Percentiles rank a stretch among this genome's conserved stretches.
These are phyloP conservation scores for Silurus glanis DNA, from an alignment of 2,113 vertebrate genomes.

Conservation along the genomic window DNA sequence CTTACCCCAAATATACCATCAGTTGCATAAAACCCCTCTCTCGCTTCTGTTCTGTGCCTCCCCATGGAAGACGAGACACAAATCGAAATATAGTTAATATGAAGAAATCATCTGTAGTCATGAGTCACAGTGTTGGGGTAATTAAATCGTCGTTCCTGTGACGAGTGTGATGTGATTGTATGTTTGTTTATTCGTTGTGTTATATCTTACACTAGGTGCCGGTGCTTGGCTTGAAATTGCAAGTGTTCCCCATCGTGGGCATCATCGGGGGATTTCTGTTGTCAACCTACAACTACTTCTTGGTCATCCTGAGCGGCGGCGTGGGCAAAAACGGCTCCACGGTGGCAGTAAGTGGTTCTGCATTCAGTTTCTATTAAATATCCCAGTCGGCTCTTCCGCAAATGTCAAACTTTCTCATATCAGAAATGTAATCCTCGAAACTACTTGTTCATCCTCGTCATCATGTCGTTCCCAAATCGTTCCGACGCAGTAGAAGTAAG, in stretches of 20 bases:
- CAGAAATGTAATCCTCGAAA: too few species aligned
- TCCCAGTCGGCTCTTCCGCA: too few species aligned
- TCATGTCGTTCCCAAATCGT: too few species aligned
- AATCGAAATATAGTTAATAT: conserved; percentile 69
- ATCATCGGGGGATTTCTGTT: conserved; percentile 83
- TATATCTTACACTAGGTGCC: conserved; percentile 74
- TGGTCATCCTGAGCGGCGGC: conserved; percentile 90
- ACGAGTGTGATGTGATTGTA: not conserved
- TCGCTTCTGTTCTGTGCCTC: conserved; percentile 74
- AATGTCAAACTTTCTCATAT: too few species aligned
- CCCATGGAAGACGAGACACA: conserved; percentile 68
- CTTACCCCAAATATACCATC: conserved; percentile 23
- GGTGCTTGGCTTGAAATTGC: conserved; percentile 79
- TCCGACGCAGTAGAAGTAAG: too few species aligned
- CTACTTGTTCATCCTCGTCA: too few species aligned
- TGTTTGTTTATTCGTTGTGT: not conserved
- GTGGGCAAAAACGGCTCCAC: conserved; percentile 97
- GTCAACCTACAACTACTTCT: conserved; percentile 92
- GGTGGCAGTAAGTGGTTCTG: conserved; percentile 83
- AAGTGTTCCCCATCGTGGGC: conserved; percentile 81
- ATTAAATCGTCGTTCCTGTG: conserved; percentile 33
- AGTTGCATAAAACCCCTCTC: conserved; percentile 71
- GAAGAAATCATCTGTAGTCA: conserved; percentile 63
- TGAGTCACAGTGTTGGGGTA: conserved; percentile 51
- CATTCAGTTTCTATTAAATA: not conserved